These are phyloP conservation scores for Macheiramphus alcinus DNA, from an alignment of 2,113 vertebrate species.

Conservation along the genomic window DNA sequence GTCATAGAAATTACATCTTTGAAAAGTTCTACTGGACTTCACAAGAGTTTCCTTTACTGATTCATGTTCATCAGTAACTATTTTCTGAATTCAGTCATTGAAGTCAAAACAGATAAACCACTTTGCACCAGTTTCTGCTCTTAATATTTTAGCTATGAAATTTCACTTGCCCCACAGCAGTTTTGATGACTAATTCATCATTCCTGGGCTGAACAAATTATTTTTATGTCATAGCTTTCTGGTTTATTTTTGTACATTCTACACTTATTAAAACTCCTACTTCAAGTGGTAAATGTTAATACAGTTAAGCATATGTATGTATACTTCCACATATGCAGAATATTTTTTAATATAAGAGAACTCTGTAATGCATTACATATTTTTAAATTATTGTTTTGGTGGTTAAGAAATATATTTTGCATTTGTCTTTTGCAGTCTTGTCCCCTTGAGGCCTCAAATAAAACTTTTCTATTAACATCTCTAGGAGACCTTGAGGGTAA, in stretches of 20 bases:
- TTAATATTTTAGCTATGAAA: background rate
- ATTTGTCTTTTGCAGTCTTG: background rate
- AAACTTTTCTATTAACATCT: background rate
- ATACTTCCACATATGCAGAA: background rate
- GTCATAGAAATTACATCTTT: background rate
- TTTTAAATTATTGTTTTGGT: background rate
- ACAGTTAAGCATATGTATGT: background rate
- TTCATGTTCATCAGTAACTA: background rate
- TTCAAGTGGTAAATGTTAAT: background rate
- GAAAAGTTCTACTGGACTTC: background rate
- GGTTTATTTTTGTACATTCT: background rate
- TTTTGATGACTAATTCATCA: background rate
- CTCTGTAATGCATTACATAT: background rate
- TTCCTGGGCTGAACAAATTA: background rate
- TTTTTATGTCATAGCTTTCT: background rate
- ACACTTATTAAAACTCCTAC: background rate
- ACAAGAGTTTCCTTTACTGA: background rate
- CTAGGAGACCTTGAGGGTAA: background rate
- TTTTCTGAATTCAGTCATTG: background rate
- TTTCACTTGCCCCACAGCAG: background rate
- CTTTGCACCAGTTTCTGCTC: background rate
- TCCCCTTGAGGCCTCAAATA: background rate
- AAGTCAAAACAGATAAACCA: background rate
- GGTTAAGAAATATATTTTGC: background rate
- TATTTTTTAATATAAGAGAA: background rate